Base-by-base conservation (phyloP, 2,113 vertebrate species). In the Lophius piscatorius region DNA sequence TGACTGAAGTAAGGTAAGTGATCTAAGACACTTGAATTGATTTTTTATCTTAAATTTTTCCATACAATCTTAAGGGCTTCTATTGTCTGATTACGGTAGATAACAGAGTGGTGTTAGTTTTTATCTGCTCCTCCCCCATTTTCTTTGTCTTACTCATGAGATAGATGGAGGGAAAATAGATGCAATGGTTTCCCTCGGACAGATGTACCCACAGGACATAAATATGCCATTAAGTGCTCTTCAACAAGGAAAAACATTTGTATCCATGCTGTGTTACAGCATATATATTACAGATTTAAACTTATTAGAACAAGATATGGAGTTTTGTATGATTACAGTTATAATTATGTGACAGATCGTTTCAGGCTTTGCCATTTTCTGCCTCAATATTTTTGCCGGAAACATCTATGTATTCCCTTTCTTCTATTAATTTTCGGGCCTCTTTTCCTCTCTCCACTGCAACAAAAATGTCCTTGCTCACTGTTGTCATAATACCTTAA, bases 161-260 rank as follows among this genome's bases (percentile, higher is more conserved):
- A 63, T 41, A 16, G 20, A 36, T 55, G 12, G 48, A 66, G 52
- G 26, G 20, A 63, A 63, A 70, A 63, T 18, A 62, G 18, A 47
- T 26, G 16, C 46, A 14, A 22, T 16, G 20, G 17, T 45, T 48
- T 51, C 48, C 17, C 17, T 2, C 60, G 60, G 76, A 57, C 77
- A 78, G 49, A 70, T 73, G 70, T 58, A 57, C 28, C 70, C 2
- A 45, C 38, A 26, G 65, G 76, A 76, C 48, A 63, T 59, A 28
- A 70, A 75, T 10, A 1, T 70, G 33, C 22, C 54, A 66, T 78
- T 75, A 75, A 51, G 44, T 72, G 69, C 17, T 54, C n/a, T 28
- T 47, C 20, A 49, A 1, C 0, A 20, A 2, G 28, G 26, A 17
- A 11, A 11, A 5, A 17, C 7, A 35, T 52, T 14, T 65, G 18